A percentile compares a stretch with the other conserved stretches of the same genome.
phyloP scores from a whole-genome alignment of 2,797 vertebrate species.

The Echiichthys vipera region DNA sequence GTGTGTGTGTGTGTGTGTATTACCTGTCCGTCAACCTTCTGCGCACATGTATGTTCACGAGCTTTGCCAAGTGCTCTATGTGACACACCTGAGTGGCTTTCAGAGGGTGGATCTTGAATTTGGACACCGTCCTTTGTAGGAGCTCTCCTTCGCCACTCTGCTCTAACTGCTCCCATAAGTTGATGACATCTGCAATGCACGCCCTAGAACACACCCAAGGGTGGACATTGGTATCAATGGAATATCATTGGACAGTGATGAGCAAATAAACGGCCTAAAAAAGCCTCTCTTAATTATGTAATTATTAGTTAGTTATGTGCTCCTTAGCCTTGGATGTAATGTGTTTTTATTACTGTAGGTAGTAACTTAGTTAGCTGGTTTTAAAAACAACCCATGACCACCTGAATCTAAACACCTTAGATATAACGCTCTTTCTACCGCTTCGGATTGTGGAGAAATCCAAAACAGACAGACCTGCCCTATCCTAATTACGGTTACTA shows the following conservation, averaged over 20 bases:
- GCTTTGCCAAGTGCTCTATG: slow-evolving; percentile 85
- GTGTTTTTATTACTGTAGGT: neutral
- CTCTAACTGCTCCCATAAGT: slow-evolving; percentile 89
- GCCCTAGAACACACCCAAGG: slow-evolving; percentile 83
- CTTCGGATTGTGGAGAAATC: neutral
- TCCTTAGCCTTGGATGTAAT: neutral
- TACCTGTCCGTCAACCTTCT: slow-evolving; percentile 84
- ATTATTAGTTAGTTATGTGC: neutral
- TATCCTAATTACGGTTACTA: neutral
- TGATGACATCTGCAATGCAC: slow-evolving; percentile 87
- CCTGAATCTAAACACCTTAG: neutral
- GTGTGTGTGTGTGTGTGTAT: neutral
- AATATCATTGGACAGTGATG: neutral
- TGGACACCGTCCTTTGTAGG: slow-evolving; percentile 82
- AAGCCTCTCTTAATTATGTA: neutral
- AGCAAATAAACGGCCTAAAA: neutral
- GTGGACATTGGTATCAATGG: neutral
- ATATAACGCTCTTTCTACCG: neutral
- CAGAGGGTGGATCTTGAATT: slow-evolving; percentile 91
- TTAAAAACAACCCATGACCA: neutral
- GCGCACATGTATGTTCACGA: slow-evolving; percentile 86
- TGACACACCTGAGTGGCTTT: slow-evolving; percentile 89
- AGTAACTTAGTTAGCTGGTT: neutral
- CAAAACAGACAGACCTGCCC: neutral
- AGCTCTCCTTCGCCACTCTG: slow-evolving; percentile 73